Conservation (phyloP, 2,113 vertebrate species). For the Urocolius indicus region DNA sequence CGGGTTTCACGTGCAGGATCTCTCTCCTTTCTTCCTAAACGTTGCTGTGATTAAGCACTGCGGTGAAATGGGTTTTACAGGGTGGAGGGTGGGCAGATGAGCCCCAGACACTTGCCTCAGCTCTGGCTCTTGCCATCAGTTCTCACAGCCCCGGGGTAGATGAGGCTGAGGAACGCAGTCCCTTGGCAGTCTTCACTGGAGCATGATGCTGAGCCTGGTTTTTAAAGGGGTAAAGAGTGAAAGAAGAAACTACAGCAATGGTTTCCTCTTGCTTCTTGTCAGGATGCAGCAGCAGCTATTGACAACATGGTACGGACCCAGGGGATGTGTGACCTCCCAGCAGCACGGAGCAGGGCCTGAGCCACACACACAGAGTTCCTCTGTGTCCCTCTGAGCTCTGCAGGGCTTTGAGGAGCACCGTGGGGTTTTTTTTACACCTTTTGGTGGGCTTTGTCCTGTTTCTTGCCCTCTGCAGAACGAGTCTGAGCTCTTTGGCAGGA, state of each 20-base stretch:
- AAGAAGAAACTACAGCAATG: not conserved
- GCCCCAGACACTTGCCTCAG: not conserved
- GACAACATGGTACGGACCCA: constrained; percentile 90
- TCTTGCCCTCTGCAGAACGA: constrained; percentile 84
- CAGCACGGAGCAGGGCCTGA: not conserved
- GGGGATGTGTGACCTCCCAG: too few relatives aligned
- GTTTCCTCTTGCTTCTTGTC: not conserved
- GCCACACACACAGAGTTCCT: too few relatives aligned
- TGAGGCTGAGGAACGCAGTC: not conserved
- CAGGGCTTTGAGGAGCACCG: accelerated
- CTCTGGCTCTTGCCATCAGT: accelerated
- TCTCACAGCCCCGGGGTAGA: not conserved
- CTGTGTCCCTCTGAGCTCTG: not conserved
- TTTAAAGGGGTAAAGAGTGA: not conserved
- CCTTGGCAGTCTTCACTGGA: accelerated
- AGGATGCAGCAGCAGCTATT: constrained; percentile 96
- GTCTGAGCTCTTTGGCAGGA: constrained; percentile 95
- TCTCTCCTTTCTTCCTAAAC: not conserved
- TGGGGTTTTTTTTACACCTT: not conserved
- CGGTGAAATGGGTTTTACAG: not conserved
- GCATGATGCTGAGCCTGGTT: accelerated
- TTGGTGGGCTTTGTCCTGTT: not conserved
- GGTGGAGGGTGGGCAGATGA: accelerated
- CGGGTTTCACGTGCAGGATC: accelerated
- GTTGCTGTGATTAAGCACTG: accelerated